Percentiles rank a stretch among this genome's conserved stretches.
Evolutionary conservation across 2,888 invertebrate genomes (phyloP).

Genomic region (Acrobeloides nanus): DNA sequence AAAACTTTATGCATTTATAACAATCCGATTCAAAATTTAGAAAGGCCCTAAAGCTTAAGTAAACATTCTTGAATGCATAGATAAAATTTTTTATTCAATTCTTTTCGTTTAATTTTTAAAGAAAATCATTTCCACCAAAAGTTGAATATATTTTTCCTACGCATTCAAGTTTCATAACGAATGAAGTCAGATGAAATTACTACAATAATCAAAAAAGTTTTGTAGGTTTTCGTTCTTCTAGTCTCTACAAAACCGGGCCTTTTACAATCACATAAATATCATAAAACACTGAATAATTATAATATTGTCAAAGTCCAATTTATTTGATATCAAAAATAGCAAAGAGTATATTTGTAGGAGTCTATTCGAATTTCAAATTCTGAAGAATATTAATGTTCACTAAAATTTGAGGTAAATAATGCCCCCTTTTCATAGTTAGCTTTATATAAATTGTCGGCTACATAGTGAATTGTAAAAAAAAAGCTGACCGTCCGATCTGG

Average conservation of each 20-base stretch:
- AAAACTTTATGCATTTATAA: no score
- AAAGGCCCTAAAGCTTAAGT: background rate
- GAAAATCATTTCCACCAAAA: background rate
- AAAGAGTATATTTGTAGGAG: no score
- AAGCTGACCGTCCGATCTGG: no score
- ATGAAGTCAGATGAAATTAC: background rate
- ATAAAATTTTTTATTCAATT: background rate
- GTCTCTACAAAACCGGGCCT: background rate
- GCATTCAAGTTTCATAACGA: background rate
- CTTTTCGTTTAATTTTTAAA: background rate
- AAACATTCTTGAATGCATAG: background rate
- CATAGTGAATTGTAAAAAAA: no score
- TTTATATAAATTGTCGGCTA: no score
- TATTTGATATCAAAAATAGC: no score
- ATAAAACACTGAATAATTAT: background rate
- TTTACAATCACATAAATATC: background rate
- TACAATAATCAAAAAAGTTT: background rate
- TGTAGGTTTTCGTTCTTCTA: background rate
- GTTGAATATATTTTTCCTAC: background rate
- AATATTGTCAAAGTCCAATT: background rate
- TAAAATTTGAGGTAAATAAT: background rate
- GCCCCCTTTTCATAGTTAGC: background rate
- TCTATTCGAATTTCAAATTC: no score
- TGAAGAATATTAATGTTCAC: background rate
- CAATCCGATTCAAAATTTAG: background rate